Evolutionary conservation across 2,888 invertebrate species (phyloP).

Genomic region (Lithophane semibrunnea): DNA sequence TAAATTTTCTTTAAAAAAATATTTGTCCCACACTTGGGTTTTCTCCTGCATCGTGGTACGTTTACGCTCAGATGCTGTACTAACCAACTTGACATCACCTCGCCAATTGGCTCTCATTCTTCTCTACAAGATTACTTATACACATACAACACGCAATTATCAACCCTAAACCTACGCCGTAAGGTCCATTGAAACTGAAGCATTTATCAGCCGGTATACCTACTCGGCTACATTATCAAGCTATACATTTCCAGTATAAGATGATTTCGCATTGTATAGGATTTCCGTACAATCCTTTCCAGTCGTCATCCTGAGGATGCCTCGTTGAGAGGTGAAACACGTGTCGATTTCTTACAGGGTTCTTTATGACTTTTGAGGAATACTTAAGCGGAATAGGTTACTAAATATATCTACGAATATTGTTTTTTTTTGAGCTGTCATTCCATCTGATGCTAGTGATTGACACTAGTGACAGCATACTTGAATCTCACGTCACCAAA

Average conservation of each 20-base stretch:
- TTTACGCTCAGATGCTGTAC: neutral
- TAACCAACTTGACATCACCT: constrained; percentile 65
- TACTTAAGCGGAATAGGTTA: too few relatives aligned
- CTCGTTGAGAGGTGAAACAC: too few relatives aligned
- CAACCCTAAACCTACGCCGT: constrained; percentile 28
- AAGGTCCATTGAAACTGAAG: constrained; percentile 26
- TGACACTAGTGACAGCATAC: too few relatives aligned
- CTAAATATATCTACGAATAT: too few relatives aligned
- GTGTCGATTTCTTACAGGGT: too few relatives aligned
- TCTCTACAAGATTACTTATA: constrained; percentile 12
- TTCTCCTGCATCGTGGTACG: neutral
- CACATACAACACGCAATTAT: constrained; percentile 30
- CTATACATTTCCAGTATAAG: neutral
- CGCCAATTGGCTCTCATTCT: constrained; percentile 73
- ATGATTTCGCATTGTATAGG: neutral
- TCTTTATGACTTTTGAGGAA: too few relatives aligned
- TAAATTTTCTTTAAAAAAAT: neutral
- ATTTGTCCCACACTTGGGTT: neutral
- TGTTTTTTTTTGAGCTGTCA: too few relatives aligned
- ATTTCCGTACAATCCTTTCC: too few relatives aligned
- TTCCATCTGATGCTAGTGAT: too few relatives aligned
- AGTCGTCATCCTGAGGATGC: too few relatives aligned
- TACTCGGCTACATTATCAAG: neutral
- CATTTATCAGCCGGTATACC: constrained; percentile 40
- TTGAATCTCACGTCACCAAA: too few relatives aligned